Conservation (phyloP, 2,797 vertebrate genomes). For the Loriculus beryllinus region DNA sequence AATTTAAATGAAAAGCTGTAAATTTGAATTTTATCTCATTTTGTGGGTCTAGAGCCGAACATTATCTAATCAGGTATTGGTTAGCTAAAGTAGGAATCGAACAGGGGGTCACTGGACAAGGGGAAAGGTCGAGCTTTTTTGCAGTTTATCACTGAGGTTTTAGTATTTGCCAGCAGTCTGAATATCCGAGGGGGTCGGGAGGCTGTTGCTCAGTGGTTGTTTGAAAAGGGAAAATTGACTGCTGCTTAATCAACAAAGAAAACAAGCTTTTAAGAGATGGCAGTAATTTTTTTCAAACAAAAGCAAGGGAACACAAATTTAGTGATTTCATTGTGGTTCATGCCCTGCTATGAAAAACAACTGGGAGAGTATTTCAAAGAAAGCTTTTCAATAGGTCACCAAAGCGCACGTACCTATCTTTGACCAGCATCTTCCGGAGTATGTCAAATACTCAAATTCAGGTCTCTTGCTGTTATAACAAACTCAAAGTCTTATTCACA, state of each 20-base stretch:
- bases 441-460: background rate
- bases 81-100: conserved; percentile 82
- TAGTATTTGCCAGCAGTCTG: conserved; percentile 66
- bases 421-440: fast-evolving
- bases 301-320: conserved; percentile 11
- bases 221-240: conserved; percentile 62
- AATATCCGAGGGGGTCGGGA: conserved; percentile 23
- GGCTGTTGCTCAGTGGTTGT: conserved; percentile 39
- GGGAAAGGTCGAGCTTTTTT: conserved; percentile 82
- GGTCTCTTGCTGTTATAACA: background rate
- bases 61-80: conserved; percentile 84
- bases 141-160: conserved; percentile 81
- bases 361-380: conserved; percentile 20
- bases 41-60: conserved; percentile 55
- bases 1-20: conserved; percentile 86
- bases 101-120: conserved; percentile 81
- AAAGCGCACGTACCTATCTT: background rate
- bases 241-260: conserved; percentile 69
- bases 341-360: conserved; percentile 51
- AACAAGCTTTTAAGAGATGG: conserved; percentile 60
- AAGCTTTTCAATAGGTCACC: background rate
- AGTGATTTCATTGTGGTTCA: conserved; percentile 41
- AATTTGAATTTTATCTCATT: conserved; percentile 80
- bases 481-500: background rate
- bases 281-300: conserved; percentile 46